Evolutionary conservation across 2,113 vertebrate genomes (phyloP).

Genomic region (Spilogale gracilis): DNA sequence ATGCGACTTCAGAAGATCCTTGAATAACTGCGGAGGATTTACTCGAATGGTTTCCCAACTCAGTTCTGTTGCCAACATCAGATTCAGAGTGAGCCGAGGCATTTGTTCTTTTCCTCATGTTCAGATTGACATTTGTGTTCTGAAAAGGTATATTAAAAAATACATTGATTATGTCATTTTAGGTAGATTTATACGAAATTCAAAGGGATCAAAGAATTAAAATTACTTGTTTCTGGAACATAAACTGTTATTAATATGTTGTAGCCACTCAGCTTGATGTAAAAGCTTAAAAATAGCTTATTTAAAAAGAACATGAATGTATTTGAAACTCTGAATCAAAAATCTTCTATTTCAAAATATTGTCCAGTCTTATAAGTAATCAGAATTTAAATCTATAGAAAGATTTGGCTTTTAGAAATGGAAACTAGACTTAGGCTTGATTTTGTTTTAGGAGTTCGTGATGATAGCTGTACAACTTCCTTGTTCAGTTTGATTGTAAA

Average conservation of each 20-base stretch:
- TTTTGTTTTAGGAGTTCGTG: constrained; percentile 2
- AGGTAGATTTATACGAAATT: constrained; percentile 27
- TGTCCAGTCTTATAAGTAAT: background rate
- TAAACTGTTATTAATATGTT: background rate
- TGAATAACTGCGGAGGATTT: constrained; percentile 86
- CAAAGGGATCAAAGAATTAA: constrained; percentile 38
- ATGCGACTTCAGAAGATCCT: constrained; percentile 86
- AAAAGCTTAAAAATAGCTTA: constrained; percentile 38
- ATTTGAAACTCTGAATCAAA: constrained; percentile 12
- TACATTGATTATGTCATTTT: constrained; percentile 42
- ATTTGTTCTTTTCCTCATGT: constrained; percentile 95
- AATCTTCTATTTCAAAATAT: constrained; percentile 28
- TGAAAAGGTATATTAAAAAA: constrained; percentile 84
- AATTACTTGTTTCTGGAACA: background rate
- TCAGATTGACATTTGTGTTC: constrained; percentile 93
- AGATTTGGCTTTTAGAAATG: background rate
- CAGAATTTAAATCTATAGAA: constrained; percentile 29
- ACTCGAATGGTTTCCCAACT: constrained; percentile 89
- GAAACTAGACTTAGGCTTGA: background rate
- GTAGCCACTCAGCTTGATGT: background rate
- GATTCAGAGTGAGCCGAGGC: constrained; percentile 89
- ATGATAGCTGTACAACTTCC: background rate
- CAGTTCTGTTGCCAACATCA: constrained; percentile 88
- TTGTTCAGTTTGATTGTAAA: constrained; percentile 18
- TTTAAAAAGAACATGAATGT: background rate